phyloP scores from a whole-genome alignment of 2,113 vertebrate species.

The Brachirus orientalis region DNA sequence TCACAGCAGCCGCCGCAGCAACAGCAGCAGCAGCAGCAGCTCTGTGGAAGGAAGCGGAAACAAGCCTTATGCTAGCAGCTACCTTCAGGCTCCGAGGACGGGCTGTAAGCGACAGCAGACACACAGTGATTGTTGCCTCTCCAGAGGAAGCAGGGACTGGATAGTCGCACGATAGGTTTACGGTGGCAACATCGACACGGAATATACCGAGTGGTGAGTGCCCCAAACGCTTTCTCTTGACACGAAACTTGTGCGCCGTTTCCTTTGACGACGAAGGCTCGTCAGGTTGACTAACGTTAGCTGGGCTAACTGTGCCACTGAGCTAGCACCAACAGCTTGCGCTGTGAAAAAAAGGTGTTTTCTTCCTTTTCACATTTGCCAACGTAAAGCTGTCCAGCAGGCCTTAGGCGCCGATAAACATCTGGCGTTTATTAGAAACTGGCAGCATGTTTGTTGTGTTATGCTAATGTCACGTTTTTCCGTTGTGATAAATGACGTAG shows the following conservation, averaged over 20 bases:
- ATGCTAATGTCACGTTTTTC: neutral
- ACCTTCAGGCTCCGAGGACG: constrained; percentile 55
- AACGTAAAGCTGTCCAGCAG: constrained; percentile 33
- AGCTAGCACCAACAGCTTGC: constrained; percentile 67
- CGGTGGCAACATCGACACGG: constrained; percentile 28
- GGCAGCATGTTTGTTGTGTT: neutral
- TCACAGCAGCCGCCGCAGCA: no score
- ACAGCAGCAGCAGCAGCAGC: constrained; percentile 33
- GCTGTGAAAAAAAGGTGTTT: constrained; percentile 60
- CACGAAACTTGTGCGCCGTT: constrained; percentile 45
- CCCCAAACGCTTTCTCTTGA: neutral
- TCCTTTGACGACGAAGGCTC: constrained; percentile 50
- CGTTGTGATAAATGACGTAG: neutral
- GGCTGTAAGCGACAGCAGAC: constrained; percentile 51
- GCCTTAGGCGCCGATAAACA: constrained; percentile 1
- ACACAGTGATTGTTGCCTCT: constrained; percentile 35
- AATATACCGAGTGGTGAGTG: constrained; percentile 72
- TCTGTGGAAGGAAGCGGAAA: constrained; percentile 81
- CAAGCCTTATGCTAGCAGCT: constrained; percentile 66
- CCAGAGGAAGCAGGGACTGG: constrained; percentile 52
- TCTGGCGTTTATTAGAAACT: neutral
- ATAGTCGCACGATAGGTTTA: constrained; percentile 12
- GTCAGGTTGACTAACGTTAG: constrained; percentile 48
- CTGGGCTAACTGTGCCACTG: constrained; percentile 37
- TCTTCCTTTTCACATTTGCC: constrained; percentile 52